Conservation (phyloP, 2,113 vertebrate species). For the Barbus barbus region DNA sequence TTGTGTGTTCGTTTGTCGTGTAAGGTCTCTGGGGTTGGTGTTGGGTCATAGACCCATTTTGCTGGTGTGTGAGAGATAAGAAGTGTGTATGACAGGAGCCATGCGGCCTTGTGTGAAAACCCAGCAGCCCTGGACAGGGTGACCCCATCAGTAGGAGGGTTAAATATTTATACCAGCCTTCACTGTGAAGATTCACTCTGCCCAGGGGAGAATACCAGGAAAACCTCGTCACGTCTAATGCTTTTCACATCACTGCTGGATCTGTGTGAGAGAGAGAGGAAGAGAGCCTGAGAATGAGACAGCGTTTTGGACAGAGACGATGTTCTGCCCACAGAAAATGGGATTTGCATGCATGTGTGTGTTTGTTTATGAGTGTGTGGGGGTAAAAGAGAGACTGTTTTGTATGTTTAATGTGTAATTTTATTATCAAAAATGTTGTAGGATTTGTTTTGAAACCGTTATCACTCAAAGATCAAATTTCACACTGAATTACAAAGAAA, state of each 20-base stretch:
- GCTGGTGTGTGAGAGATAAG: not conserved
- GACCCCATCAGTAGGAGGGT: slow-evolving; percentile 19
- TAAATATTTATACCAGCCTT: slow-evolving; percentile 46
- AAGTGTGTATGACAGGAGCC: slow-evolving; percentile 23
- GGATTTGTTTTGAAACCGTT: not conserved
- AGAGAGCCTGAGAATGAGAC: slow-evolving; percentile 6
- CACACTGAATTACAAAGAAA: too few species aligned
- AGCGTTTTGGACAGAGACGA: not conserved
- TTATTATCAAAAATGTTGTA: not conserved
- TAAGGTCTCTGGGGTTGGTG: not conserved
- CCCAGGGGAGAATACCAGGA: slow-evolving; percentile 23
- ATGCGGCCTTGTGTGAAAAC: slow-evolving; percentile 20
- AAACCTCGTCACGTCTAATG: not conserved
- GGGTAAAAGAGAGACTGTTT: not conserved
- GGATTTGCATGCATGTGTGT: not conserved
- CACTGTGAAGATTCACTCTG: slow-evolving; percentile 5
- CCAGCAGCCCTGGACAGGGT: slow-evolving; percentile 10
- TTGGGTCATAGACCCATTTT: not conserved
- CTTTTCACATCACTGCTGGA: slow-evolving; percentile 28
- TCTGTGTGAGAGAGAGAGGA: not conserved
- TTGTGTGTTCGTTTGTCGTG: not conserved
- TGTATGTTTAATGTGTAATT: not conserved
- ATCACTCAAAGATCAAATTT: not conserved
- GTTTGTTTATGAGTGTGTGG: slow-evolving; percentile 4
- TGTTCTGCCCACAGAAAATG: slow-evolving; percentile 13